Conservation (phyloP, 2,888 invertebrate genomes). For the Harpagoxenus sublaevis region DNA sequence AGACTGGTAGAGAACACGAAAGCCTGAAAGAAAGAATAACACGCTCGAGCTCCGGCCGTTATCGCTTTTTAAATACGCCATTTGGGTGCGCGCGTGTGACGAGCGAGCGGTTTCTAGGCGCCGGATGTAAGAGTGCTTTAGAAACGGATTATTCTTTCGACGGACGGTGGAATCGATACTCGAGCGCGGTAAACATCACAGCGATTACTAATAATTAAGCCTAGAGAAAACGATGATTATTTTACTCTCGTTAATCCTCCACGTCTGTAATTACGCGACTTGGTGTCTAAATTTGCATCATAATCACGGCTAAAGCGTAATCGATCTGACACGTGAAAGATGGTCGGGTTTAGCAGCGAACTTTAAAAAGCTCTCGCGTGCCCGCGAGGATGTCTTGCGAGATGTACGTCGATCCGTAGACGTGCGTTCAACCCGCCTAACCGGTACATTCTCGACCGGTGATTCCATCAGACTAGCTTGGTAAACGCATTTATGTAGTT, state of each 20-base stretch:
- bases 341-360: not conserved
- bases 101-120: not conserved
- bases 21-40: conserved; percentile 1
- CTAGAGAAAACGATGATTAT: conserved; percentile 17
- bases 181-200: not conserved
- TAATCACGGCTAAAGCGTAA: not conserved
- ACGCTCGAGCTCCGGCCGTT: not conserved
- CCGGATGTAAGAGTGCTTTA: conserved; percentile 6
- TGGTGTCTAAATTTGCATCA: not conserved
- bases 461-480: conserved; percentile 17
- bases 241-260: not conserved
- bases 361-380: not conserved
- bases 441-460: conserved; percentile 19
- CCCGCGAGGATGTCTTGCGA: not conserved
- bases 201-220: conserved; percentile 1
- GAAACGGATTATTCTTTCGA: not conserved
- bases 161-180: not conserved
- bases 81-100: not conserved
- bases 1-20: not conserved
- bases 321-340: not conserved
- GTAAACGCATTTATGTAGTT: not conserved
- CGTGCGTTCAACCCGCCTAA: conserved; percentile 11
- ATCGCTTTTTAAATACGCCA: conserved; percentile 28
- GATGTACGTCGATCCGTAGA: not conserved
- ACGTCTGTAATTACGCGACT: not conserved